Conservation (phyloP, 1,140 invertebrate species). For the Yoshiicerus persimilis region DNA sequence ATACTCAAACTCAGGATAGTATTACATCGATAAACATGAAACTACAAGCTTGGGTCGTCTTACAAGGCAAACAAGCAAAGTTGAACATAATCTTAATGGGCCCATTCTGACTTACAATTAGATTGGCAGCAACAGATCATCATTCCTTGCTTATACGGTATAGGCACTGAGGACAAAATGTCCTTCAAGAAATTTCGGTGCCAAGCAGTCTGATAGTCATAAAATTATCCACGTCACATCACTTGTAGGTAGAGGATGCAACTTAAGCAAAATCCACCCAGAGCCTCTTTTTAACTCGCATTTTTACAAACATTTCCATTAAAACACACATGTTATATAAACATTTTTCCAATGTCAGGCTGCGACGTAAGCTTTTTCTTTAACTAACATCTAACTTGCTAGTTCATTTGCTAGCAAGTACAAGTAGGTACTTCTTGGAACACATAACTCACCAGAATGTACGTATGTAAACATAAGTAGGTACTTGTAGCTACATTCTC, state of each 20-base stretch:
- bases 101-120: background rate
- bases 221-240: background rate
- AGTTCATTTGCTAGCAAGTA: background rate
- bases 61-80: background rate
- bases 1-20: background rate
- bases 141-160: background rate
- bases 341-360: background rate
- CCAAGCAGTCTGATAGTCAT: background rate
- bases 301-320: background rate
- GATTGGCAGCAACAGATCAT: background rate
- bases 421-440: no score
- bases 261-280: background rate
- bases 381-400: background rate
- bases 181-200: slow-evolving; percentile 13
- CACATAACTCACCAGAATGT: background rate
- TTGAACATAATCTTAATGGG: background rate
- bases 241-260: background rate
- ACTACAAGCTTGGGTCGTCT: background rate
- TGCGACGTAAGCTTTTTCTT: background rate
- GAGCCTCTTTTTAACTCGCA: background rate
- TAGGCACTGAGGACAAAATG: slow-evolving; percentile 3
- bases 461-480: background rate
- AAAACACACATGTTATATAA: background rate
- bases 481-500: background rate
- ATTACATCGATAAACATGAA: background rate